Base-by-base conservation (phyloP, 2,113 vertebrate genomes). In the Psilopsiagon aurifrons region DNA sequence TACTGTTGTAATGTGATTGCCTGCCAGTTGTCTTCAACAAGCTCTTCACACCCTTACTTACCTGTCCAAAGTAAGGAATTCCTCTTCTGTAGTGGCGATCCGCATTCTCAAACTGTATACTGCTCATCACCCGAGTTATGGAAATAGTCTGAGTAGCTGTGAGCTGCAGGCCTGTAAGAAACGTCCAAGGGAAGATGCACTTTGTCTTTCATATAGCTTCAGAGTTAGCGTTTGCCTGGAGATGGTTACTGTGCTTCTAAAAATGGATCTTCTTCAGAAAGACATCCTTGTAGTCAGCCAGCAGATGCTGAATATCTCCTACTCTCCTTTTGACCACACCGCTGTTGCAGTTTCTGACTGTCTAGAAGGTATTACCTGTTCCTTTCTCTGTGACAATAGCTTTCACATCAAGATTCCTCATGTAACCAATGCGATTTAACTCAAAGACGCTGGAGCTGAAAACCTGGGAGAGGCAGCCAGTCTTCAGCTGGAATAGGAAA, bases 11-110 rank as follows among this genome's bases (percentile, higher is more conserved):
- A 22, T 57, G 31, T 24, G 37, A n/a, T 62, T 63, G 17, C 11
- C 35, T 82, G 33, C 31, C 59, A 62, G 24, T 73, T 13, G 11
- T 23, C 44, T 71, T 57, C 46, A 46, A 23, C 10, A 83, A 62
- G n/a, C 4, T 25, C 29, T 83, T 19, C 31, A 17, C 69, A 25
- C 37, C 52, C 46, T 69, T 64, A 9, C 35, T 94, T 86, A 97
- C 97, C 95, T 96, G 97, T 14, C 97, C 97, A 66, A 92, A 91
- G 37, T 97, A 97, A 90, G 96, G 95, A 77, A 98, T 95, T 52
- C 97, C 97, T 70, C 96, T 97, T 89, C 70, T 97, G 82, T 96
- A 98, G 88, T 95, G 47, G 11, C 0, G 83, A 84, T 97, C 97
- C 91, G 95, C 75, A 4, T 96, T 97, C 76, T 97, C 75, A 96